Evolutionary conservation across 2,888 invertebrate genomes (phyloP).

Genomic region (Fragum whitleyi): DNA sequence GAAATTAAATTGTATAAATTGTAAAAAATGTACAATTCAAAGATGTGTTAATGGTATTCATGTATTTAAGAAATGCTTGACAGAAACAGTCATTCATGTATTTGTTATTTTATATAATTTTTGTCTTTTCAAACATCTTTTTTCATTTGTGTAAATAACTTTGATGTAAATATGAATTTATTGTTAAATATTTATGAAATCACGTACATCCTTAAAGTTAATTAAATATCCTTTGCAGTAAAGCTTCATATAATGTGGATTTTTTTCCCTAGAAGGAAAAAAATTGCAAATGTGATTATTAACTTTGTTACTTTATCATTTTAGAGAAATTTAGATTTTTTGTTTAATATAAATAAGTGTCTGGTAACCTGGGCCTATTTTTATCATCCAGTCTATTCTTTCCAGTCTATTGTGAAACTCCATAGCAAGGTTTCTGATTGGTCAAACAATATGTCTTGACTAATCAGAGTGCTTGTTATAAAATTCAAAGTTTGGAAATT

Average conservation of each 20-base stretch:
- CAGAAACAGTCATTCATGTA: background rate
- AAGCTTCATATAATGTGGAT: constrained; percentile 28
- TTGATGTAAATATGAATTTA: constrained; percentile 61
- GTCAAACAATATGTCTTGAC: too few species aligned
- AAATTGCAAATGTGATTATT: constrained; percentile 48
- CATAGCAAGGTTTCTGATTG: too few species aligned
- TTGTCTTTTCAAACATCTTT: constrained; percentile 24
- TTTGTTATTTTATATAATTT: background rate
- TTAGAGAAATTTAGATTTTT: constrained; percentile 57
- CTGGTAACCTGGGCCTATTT: constrained; percentile 16
- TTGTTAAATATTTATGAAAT: constrained; percentile 53
- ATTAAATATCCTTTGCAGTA: constrained; percentile 29
- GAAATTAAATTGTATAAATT: constrained; percentile 4
- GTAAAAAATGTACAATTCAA: background rate
- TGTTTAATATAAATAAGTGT: constrained; percentile 29
- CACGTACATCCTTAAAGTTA: constrained; percentile 26
- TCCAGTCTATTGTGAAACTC: too few species aligned
- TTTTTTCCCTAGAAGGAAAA: constrained; percentile 5
- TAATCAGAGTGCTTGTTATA: too few species aligned
- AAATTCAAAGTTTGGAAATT: too few species aligned
- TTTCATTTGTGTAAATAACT: constrained; percentile 22
- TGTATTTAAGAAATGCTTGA: background rate
- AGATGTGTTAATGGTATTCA: background rate
- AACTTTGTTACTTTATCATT: constrained; percentile 57
- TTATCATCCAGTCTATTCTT: background rate